Conservation (phyloP, 2,113 vertebrate species). For the Corythoichthys intestinalis region DNA sequence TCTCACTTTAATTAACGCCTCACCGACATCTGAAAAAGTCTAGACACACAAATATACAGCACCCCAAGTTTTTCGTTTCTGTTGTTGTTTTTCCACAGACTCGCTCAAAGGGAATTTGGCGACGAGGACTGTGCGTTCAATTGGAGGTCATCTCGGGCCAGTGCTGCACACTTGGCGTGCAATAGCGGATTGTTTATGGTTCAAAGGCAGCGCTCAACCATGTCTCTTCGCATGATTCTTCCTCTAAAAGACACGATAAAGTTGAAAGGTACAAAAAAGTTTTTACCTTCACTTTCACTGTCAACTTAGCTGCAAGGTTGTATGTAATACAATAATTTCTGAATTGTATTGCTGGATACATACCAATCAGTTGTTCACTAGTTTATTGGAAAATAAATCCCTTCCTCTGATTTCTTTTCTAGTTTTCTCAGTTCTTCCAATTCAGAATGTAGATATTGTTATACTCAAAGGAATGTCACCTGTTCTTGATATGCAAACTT, state of each 20-base stretch:
- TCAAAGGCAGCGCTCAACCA: background rate
- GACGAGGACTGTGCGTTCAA: background rate
- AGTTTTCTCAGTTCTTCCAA: no score
- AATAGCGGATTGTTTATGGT: constrained; percentile 7
- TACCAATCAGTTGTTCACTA: no score
- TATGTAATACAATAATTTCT: background rate
- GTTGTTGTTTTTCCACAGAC: background rate
- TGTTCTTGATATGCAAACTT: no score
- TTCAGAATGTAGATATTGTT: no score
- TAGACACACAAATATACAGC: constrained; percentile 35
- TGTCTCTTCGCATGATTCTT: constrained; percentile 7
- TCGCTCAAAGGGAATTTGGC: background rate
- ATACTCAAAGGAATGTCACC: no score
- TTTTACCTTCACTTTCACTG: no score
- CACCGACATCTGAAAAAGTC: constrained; percentile 41
- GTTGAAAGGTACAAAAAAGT: background rate
- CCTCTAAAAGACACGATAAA: constrained; percentile 13
- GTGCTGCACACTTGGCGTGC: constrained; percentile 8
- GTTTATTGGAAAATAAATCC: no score
- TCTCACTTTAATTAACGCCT: constrained; percentile 65
- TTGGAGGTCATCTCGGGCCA: constrained; percentile 23
- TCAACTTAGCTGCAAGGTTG: no score
- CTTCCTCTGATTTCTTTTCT: no score
- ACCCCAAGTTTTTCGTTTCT: constrained; percentile 19
- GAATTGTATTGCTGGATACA: background rate